These are phyloP conservation scores for Kuschelorhynchus macadamiae DNA, from an alignment of 2,888 invertebrate genomes.

Conservation along the genomic window DNA sequence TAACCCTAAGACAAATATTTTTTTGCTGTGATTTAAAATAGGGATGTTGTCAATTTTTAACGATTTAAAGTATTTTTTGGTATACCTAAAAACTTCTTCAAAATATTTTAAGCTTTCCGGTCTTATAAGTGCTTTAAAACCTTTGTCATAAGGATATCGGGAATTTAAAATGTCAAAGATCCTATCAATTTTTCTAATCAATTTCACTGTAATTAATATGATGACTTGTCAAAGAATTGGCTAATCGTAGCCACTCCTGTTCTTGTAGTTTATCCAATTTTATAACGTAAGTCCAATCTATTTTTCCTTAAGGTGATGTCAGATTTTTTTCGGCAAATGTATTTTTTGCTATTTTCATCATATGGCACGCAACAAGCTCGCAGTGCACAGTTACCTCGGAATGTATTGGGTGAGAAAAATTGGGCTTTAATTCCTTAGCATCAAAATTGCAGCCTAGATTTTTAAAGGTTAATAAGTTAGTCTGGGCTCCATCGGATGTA, in stretches of 20 bases:
- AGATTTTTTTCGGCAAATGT: constrained; percentile 45
- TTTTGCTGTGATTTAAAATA: constrained; percentile 2
- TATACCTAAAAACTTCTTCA: constrained; percentile 8
- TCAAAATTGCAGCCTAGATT: constrained; percentile 8
- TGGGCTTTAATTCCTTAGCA: constrained; percentile 29
- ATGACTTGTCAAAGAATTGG: constrained; percentile 49
- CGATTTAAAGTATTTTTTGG: too few relatives aligned
- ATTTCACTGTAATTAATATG: constrained; percentile 51
- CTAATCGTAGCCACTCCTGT: constrained; percentile 48
- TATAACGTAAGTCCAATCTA: constrained; percentile 48
- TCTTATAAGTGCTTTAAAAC: constrained; percentile 10
- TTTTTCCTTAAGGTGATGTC: constrained; percentile 21
- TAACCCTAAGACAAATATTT: constrained; percentile 5
- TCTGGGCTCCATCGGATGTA: constrained; percentile 48
- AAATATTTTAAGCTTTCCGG: constrained; percentile 4
- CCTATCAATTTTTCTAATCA: constrained; percentile 50
- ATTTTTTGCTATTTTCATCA: constrained; percentile 49
- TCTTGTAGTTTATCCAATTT: constrained; percentile 47
- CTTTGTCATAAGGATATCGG: constrained; percentile 30
- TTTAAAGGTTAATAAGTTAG: constrained; percentile 43
- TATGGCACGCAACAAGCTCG: constrained; percentile 24
- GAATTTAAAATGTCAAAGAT: constrained; percentile 55
- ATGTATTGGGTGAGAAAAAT: constrained; percentile 41
- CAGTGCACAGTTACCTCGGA: constrained; percentile 32
- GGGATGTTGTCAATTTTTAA: neutral